A percentile compares a stretch with the other conserved stretches of the same genome.
These are phyloP conservation scores for Lepidurus apus DNA, from an alignment of 1,140 invertebrate species.

Conservation along the genomic window DNA sequence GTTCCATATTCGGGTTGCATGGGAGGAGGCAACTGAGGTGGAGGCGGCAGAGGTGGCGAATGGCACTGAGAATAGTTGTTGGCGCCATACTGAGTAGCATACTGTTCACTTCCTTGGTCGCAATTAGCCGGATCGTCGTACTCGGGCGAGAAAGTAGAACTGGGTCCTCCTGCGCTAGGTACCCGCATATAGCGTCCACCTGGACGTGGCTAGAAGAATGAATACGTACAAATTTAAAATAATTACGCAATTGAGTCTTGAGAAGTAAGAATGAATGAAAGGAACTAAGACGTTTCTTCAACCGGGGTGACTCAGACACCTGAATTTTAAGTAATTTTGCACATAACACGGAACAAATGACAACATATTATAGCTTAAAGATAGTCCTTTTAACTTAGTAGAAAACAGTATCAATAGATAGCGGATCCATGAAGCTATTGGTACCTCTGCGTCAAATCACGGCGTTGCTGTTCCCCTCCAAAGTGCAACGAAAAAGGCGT, in stretches of 20 bases:
- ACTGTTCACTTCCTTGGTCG: conserved; percentile 59
- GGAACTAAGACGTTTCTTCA: too few relatives aligned
- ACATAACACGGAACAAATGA: too few relatives aligned
- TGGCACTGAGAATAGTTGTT: conserved; percentile 43
- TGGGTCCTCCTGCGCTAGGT: conserved; percentile 44
- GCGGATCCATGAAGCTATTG: too few relatives aligned
- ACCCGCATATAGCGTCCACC: conserved; percentile 62
- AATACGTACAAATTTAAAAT: neutral
- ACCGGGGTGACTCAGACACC: too few relatives aligned
- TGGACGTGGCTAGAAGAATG: conserved; percentile 59
- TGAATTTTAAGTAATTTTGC: too few relatives aligned
- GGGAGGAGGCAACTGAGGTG: conserved; percentile 20
- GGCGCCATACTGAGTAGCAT: conserved; percentile 71
- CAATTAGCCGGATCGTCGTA: conserved; percentile 88
- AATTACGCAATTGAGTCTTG: neutral
- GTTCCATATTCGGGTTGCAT: conserved; percentile 57
- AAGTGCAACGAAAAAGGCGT: neutral
- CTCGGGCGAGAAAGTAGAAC: conserved; percentile 58
- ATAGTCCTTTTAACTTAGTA: too few relatives aligned
- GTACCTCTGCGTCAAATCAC: too few relatives aligned
- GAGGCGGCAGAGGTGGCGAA: conserved; percentile 64
- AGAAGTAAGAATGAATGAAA: neutral
- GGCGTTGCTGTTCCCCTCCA: too few relatives aligned
- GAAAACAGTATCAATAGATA: too few relatives aligned
- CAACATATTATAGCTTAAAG: too few relatives aligned